These are phyloP conservation scores for Coranthus polyacanthus DNA, from an alignment of 2,797 vertebrate species.

Conservation along the genomic window DNA sequence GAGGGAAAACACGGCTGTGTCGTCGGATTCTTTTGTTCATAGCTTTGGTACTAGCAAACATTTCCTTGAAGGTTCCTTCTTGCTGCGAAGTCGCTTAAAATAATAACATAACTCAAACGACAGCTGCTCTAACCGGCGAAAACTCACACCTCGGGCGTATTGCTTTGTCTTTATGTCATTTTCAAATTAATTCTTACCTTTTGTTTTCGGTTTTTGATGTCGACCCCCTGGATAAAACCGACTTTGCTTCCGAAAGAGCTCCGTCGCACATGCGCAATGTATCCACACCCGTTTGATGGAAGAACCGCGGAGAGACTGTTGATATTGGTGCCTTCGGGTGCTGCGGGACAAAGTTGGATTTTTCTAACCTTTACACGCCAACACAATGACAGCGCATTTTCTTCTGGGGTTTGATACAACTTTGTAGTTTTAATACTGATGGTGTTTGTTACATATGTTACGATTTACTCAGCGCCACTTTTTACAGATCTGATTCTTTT, in stretches of 20 bases:
- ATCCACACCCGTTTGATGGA: conserved; percentile 44
- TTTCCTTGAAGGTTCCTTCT: conserved; percentile 72
- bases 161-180: not conserved
- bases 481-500: too few species aligned
- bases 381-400: not conserved
- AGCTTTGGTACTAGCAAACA: conserved; percentile 71
- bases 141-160: accelerated
- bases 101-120: conserved; percentile 14
- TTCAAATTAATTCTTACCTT: conserved; percentile 57
- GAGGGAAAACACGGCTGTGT: not conserved
- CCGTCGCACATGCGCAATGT: conserved; percentile 75
- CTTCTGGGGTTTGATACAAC: too few species aligned
- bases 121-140: not conserved
- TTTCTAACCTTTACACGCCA: not conserved
- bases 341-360: conserved; percentile 3
- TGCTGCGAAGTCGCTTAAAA: conserved; percentile 48
- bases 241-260: conserved; percentile 71
- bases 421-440: too few species aligned
- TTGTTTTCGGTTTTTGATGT: conserved; percentile 62
- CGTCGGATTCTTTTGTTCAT: conserved; percentile 74
- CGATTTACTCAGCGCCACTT: too few species aligned
- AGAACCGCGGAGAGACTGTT: conserved; percentile 28
- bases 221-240: conserved; percentile 55
- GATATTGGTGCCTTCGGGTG: conserved; percentile 60
- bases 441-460: too few species aligned